Base-by-base conservation (phyloP, 2,888 invertebrate genomes). In the Syrphus vitripennis region DNA sequence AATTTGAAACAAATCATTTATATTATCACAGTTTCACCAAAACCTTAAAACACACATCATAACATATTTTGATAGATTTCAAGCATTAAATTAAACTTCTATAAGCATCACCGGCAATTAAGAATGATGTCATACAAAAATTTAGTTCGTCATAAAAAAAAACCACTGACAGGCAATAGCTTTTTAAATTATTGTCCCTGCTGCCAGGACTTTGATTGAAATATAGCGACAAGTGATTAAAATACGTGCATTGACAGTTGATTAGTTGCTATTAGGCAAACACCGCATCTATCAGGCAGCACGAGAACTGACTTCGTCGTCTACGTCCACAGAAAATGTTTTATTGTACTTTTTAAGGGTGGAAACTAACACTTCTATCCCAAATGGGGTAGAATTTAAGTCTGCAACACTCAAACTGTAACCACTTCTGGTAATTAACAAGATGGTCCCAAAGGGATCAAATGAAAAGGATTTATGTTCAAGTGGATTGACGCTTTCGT, bases 391-490 rank as follows among this genome's bases (percentile, higher is more conserved):
- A 26, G 79, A 57, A 45, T 72, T 34, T 53, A 10, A 63, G 80
- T 69, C 75, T 69, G 45, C 16, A 83, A 72, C 42, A 72, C 86
- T 77, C 83, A 75, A 71, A 72, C 80, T 42, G 70, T 83, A 87
- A 88, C 88, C 89, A 89, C 88, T 89, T 88, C 88, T 88, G 88
- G 89, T 89, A 89, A 89, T 89, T 89, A 89, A 89, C 89, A 89
- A 89, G 89, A 89, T 88, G 88, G 89, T 89, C 89, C 89, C 89
- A 69, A 63, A 88, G 89, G 89, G 89, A 88, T 88, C 48, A 42
- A 72, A 69, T 81, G 86, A 86, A 86, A 86, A 82, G 82, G 86
- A 86, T 86, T 86, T 86, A 86, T 86, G 84, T 86, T 86, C 82
- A 86, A 86, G 77, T 82, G 77, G 69, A 81, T 74, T 81, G 81